Conservation (phyloP, 2,113 vertebrate genomes). For the Pampusana beccarii region DNA sequence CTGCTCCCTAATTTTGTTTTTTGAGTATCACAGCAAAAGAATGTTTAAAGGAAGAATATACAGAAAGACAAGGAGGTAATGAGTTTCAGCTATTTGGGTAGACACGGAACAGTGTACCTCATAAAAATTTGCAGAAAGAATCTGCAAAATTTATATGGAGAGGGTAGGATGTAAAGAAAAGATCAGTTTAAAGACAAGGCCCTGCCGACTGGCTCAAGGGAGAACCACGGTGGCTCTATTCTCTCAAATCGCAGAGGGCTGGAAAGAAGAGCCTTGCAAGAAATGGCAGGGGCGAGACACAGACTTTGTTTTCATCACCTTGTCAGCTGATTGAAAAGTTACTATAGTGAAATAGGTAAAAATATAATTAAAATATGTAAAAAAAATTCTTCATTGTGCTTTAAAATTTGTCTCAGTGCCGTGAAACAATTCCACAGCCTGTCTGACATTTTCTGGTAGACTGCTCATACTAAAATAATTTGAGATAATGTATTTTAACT, state of each 20-base stretch:
- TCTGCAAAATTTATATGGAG: background rate
- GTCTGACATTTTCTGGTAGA: background rate
- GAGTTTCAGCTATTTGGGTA: background rate
- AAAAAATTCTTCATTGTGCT: background rate
- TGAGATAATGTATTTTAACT: background rate
- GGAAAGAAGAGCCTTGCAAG: background rate
- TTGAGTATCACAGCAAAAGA: background rate
- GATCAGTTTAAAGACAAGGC: background rate
- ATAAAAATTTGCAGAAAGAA: background rate
- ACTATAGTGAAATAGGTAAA: background rate
- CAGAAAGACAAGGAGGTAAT: background rate
- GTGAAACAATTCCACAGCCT: background rate
- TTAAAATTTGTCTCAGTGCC: background rate
- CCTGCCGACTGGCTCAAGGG: background rate
- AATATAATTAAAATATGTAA: background rate
- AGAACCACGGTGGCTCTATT: background rate
- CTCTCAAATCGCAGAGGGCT: background rate
- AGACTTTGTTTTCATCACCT: background rate
- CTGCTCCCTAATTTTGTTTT: background rate
- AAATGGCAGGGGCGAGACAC: background rate
- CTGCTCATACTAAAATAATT: background rate
- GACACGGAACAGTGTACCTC: background rate
- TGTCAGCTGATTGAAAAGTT: background rate
- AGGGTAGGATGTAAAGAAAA: background rate
- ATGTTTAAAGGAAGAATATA: background rate